These are phyloP conservation scores for Geodia barretti DNA, from an alignment of 37 sponge, comb jelly and placozoan species.

Conservation along the genomic window DNA sequence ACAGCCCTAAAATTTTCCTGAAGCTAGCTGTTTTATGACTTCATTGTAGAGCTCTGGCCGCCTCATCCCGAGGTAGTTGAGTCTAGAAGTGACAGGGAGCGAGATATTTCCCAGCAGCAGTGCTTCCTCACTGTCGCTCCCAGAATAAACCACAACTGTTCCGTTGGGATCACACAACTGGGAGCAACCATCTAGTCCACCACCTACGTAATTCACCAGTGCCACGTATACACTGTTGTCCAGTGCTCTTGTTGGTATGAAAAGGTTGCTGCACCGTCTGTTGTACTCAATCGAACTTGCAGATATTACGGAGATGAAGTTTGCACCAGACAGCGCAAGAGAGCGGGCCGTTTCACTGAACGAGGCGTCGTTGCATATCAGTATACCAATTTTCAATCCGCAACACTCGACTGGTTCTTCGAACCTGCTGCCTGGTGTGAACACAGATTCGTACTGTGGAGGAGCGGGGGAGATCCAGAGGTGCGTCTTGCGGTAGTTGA, in stretches of 20 bases:
- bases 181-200: slow-evolving; percentile 9
- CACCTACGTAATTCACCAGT: slow-evolving; percentile 46
- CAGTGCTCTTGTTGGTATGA: slow-evolving; percentile 18
- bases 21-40: no score
- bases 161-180: slow-evolving; percentile 22
- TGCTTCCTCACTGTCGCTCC: neutral
- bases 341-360: slow-evolving; percentile 49
- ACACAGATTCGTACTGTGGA: slow-evolving; percentile 12
- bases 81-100: no score
- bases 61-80: no score
- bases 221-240: slow-evolving; percentile 59
- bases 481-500: slow-evolving; percentile 63
- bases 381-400: slow-evolving; percentile 61
- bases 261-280: neutral
- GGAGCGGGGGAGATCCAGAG: slow-evolving; percentile 15
- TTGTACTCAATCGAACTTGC: slow-evolving; percentile 3
- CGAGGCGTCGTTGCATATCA: slow-evolving; percentile 62
- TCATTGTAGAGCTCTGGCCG: no score
- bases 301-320: slow-evolving; percentile 35
- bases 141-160: slow-evolving; percentile 4
- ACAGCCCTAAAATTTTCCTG: neutral
- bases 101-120: no score
- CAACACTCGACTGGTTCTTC: slow-evolving; percentile 19
- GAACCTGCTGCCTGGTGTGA: slow-evolving; percentile 27
- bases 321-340: slow-evolving; percentile 37